Conservation (phyloP, 1,140 invertebrate genomes). For the Protaetia brevitarsis region DNA sequence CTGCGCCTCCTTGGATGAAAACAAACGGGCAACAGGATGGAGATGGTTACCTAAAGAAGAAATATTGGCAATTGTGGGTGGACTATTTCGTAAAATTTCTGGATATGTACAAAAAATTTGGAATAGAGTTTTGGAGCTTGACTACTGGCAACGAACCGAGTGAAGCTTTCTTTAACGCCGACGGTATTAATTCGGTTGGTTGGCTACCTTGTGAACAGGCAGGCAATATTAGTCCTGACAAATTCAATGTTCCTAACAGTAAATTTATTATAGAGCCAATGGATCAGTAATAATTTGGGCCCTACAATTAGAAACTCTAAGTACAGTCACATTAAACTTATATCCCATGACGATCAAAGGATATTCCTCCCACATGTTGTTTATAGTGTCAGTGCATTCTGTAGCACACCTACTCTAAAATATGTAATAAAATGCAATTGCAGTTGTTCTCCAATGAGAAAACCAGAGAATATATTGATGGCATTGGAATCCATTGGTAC, state of each 20-base stretch:
- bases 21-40: constrained; percentile 64
- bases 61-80: constrained; percentile 39
- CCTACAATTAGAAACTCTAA: constrained; percentile 61
- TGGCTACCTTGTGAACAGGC: constrained; percentile 58
- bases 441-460: constrained; percentile 52
- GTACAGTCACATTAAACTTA: constrained; percentile 58
- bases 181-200: constrained; percentile 67
- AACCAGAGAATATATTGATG: constrained; percentile 69
- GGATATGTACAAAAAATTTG: constrained; percentile 42
- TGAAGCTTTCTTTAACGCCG: constrained; percentile 43
- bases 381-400: constrained; percentile 31
- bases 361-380: constrained; percentile 62
- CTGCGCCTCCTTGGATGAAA: constrained; percentile 92
- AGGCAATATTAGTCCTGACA: no score
- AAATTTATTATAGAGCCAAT: constrained; percentile 52
- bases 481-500: constrained; percentile 83
- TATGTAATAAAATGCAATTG: neutral
- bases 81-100: constrained; percentile 46
- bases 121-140: constrained; percentile 45
- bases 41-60: constrained; percentile 56
- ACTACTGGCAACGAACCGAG: constrained; percentile 49
- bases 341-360: constrained; percentile 73
- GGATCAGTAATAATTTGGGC: constrained; percentile 66
- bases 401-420: constrained; percentile 4
- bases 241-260: neutral